Percentiles rank a stretch among this genome's conserved stretches.
These are phyloP conservation scores for Chydorus sphaericus DNA, from an alignment of 2,888 invertebrate species.

Conservation along the genomic window DNA sequence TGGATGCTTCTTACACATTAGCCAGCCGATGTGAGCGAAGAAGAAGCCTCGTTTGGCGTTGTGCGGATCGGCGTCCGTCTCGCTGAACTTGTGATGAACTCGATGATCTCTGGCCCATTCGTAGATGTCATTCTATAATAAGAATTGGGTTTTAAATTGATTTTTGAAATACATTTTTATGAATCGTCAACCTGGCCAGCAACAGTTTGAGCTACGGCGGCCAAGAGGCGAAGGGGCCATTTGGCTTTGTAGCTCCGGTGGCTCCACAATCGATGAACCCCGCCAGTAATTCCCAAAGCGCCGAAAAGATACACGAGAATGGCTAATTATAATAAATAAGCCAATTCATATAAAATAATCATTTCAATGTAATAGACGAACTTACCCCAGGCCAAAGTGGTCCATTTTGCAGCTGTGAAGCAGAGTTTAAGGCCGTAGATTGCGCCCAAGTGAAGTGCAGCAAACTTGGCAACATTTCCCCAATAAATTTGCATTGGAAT, in stretches of 20 bases:
- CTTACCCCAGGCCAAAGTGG: conserved; percentile 50
- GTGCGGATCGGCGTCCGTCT: conserved; percentile 87
- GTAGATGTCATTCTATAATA: conserved; percentile 59
- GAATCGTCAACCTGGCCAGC: conserved; percentile 62
- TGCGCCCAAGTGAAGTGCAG: conserved; percentile 54
- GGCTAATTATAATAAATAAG: conserved; percentile 38
- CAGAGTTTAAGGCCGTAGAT: conserved; percentile 46
- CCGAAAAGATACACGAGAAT: conserved; percentile 55
- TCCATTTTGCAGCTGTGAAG: conserved; percentile 42
- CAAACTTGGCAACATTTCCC: conserved; percentile 56
- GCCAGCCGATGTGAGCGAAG: conserved; percentile 92
- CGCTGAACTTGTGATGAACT: conserved; percentile 80
- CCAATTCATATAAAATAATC: neutral
- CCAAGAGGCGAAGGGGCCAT: conserved; percentile 64
- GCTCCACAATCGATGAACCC: conserved; percentile 90
- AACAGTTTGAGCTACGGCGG: conserved; percentile 68
- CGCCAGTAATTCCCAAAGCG: conserved; percentile 89
- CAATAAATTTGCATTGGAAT: conserved; percentile 45
- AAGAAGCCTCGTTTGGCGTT: conserved; percentile 87
- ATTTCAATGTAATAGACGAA: too few species aligned
- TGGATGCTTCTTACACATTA: conserved; percentile 77
- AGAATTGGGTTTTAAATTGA: neutral
- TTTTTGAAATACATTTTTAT: neutral
- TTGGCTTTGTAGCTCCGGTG: conserved; percentile 92
- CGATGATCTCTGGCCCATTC: conserved; percentile 76